Conservation (phyloP, 1,140 invertebrate genomes). For the Harlomillsia oculata region DNA sequence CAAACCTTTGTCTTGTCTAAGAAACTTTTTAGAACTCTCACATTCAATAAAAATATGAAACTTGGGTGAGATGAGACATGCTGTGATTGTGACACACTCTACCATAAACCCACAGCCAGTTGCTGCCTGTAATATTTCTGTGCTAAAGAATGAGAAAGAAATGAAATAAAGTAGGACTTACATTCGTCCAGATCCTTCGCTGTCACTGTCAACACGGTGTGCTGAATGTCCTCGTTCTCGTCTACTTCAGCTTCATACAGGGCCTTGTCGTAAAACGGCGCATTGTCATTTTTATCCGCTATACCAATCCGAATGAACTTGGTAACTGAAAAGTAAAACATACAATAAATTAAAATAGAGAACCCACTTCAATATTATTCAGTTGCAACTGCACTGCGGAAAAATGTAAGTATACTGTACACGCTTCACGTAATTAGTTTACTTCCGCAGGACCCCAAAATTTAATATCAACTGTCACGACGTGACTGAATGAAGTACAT, state of each 20-base stretch:
- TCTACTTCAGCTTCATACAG: slow-evolving; percentile 93
- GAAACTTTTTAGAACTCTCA: neutral
- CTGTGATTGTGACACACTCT: neutral
- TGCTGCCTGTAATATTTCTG: neutral
- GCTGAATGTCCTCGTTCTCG: slow-evolving; percentile 95
- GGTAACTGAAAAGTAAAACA: slow-evolving; percentile 40
- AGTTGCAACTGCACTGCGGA: no score
- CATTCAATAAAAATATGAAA: neutral
- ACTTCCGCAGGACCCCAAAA: no score
- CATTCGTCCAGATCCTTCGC: slow-evolving; percentile 98
- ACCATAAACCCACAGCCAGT: neutral
- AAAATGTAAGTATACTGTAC: no score
- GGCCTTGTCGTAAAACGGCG: slow-evolving; percentile 88
- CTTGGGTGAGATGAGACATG: no score
- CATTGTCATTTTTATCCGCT: slow-evolving; percentile 46
- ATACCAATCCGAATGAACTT: slow-evolving; percentile 50
- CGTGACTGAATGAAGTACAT: no score
- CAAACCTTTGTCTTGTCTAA: no score
- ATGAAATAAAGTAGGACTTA: slow-evolving; percentile 51
- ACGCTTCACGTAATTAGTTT: no score
- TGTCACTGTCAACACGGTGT: slow-evolving; percentile 90
- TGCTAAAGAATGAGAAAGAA: neutral
- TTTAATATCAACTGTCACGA: no score
- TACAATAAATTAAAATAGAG: slow-evolving; percentile 5
- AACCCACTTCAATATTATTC: no score